Evolutionary conservation across 2,888 invertebrate genomes (phyloP), one percentile per base, ranked within the genome.

Genomic region (Hydropsyche betteni): DNA sequence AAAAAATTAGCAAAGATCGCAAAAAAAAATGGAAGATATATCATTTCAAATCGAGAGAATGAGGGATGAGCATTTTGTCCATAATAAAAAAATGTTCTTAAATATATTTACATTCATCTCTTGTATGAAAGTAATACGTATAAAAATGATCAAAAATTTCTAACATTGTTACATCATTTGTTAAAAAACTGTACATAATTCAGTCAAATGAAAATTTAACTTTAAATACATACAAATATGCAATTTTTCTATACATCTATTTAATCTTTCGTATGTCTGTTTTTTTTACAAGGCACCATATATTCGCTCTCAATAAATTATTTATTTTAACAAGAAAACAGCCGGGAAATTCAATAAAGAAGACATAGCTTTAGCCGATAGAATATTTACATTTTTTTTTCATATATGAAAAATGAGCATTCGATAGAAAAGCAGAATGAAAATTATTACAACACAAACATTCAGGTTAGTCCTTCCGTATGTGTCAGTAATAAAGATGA

Each of bases 261-360:
- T 14, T 72, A 70, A 24, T 24, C 33, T 34, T 51, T 69, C 16
- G 33, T 58, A 55, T 52, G 69, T 71, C 14, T 71, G 24, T 69
- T 50, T 64, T 78, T 76, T 78, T 71, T 78, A 79, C 76, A 79
- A 79, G 76, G 79, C 77, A 79, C 77, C 77, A 79, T 77, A 77
- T 77, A 77, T 78, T 79, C 79, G 79, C 79, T 77, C 79, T 73
- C 77, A 74, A 77, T 69, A 64, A 64, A 64, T 64, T 33, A 64
- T 64, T 64, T 33, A 55, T 55, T 55, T 14, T 34, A 64, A 7
- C 12, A 64, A 12, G 64, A 64, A 64, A 64, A 64, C 24, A 64
- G 34, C 55, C 64, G 34, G 64, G 34, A 64, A 64, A n/a, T 36
- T 36, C 12, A 64, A 12, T 10, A 36, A 24, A 61, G 44, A 10